phyloP scores from a whole-genome alignment of 2,113 vertebrate species.

The Dendropsophus ebraccatus region DNA sequence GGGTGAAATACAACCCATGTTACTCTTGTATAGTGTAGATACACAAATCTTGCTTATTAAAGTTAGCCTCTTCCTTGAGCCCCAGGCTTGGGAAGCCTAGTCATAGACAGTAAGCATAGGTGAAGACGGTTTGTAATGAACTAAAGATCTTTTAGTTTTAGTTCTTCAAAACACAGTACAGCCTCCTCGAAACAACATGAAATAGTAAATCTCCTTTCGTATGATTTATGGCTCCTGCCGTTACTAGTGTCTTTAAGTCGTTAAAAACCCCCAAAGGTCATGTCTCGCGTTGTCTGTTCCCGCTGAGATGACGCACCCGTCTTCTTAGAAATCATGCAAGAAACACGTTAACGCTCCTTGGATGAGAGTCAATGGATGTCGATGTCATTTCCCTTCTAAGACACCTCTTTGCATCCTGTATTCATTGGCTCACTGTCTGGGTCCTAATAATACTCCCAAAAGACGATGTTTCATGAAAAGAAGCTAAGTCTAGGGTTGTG shows the following conservation, averaged over 20 bases:
- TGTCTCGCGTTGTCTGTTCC: background rate
- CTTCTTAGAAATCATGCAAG: conserved; percentile 4
- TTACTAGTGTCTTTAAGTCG: background rate
- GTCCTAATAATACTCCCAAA: background rate
- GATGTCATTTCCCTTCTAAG: conserved; percentile 21
- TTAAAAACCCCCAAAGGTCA: background rate
- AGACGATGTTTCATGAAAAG: background rate
- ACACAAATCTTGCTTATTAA: too few species aligned
- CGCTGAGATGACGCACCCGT: conserved; percentile 13
- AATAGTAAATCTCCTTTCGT: background rate
- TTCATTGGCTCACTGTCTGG: conserved; percentile 38
- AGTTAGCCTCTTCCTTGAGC: too few species aligned
- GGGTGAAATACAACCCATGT: too few species aligned
- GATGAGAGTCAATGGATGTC: background rate
- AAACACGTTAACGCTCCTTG: background rate
- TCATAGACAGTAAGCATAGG: background rate
- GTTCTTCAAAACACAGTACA: background rate
- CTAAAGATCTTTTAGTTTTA: background rate
- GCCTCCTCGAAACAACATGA: background rate
- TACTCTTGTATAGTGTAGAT: background rate
- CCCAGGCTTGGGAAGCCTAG: background rate
- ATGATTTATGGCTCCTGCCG: conserved; percentile 3
- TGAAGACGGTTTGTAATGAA: background rate
- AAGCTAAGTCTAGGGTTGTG: background rate
- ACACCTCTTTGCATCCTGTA: background rate